phyloP scores from a whole-genome alignment of 2,888 invertebrate genomes.

The Hyposoter dolosus region DNA sequence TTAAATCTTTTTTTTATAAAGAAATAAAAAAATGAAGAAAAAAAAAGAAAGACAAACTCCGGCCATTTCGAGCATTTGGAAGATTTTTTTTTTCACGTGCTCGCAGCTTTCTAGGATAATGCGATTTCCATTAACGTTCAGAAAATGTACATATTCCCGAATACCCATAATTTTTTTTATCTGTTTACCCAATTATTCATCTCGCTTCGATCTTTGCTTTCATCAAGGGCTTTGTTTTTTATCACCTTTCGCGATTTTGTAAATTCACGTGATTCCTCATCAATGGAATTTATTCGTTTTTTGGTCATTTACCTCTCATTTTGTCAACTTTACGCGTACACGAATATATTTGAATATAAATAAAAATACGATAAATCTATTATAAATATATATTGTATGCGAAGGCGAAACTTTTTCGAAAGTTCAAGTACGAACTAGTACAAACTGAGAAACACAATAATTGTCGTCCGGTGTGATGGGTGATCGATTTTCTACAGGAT shows the following conservation, averaged over 20 bases:
- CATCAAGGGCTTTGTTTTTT: conserved; percentile 27
- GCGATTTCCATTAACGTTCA: background rate
- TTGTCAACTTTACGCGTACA: conserved; percentile 48
- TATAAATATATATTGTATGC: conserved; percentile 10
- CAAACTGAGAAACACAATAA: conserved; percentile 71
- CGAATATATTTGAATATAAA: conserved; percentile 35
- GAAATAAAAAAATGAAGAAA: background rate
- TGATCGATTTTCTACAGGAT: conserved; percentile 44
- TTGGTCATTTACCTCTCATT: conserved; percentile 10
- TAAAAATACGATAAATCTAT: conserved; percentile 21
- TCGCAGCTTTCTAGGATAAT: background rate
- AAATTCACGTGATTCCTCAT: conserved; percentile 30
- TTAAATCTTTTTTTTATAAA: conserved; percentile 12
- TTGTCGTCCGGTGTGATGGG: conserved; percentile 53
- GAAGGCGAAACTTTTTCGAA: conserved; percentile 11
- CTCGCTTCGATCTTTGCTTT: conserved; percentile 50
- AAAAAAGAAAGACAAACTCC: background rate
- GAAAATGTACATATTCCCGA: conserved; percentile 34
- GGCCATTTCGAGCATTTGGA: conserved; percentile 18
- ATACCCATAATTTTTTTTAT: conserved; percentile 31
- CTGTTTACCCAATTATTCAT: conserved; percentile 40
- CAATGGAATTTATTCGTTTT: background rate
- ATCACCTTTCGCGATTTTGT: conserved; percentile 3
- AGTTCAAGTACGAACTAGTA: conserved; percentile 71
- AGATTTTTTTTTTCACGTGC: background rate